Evolutionary conservation across 2,797 vertebrate species (phyloP).

Genomic region (Vireo griseus): DNA sequence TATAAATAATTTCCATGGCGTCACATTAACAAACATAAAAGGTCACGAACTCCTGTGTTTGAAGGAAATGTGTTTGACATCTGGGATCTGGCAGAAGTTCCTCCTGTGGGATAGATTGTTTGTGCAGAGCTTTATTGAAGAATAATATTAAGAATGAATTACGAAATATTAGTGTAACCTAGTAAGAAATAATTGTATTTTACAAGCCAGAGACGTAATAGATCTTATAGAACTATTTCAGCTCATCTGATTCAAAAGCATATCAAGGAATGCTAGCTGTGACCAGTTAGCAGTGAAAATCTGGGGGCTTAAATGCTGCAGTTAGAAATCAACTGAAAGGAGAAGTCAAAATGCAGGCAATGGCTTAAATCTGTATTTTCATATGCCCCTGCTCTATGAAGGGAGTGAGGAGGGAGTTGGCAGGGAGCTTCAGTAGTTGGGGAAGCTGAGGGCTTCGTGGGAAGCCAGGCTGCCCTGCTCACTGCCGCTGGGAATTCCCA

Average conservation of each 20-base stretch:
- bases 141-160: conserved; percentile 66
- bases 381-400: accelerated
- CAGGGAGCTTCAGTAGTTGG: background rate
- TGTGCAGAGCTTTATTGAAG: conserved; percentile 69
- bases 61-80: conserved; percentile 72
- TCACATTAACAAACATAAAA: conserved; percentile 67
- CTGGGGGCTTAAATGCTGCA: background rate
- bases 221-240: conserved; percentile 33
- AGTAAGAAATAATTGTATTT: conserved; percentile 54
- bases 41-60: conserved; percentile 69
- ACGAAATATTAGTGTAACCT: conserved; percentile 69
- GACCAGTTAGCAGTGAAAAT: background rate
- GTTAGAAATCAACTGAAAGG: background rate
- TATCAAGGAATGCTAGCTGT: background rate
- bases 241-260: conserved; percentile 22
- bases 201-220: conserved; percentile 53
- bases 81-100: conserved; percentile 69
- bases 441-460: background rate
- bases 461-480: background rate
- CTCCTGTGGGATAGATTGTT: conserved; percentile 69
- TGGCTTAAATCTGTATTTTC: background rate
- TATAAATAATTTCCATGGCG: conserved; percentile 68
- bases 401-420: background rate
- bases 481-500: no score
- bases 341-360: background rate